A percentile compares a stretch with the other conserved stretches of the same genome.
Conservation (phyloP, 1,140 invertebrate species). For the Cyphomyrmex costatus region DNA sequence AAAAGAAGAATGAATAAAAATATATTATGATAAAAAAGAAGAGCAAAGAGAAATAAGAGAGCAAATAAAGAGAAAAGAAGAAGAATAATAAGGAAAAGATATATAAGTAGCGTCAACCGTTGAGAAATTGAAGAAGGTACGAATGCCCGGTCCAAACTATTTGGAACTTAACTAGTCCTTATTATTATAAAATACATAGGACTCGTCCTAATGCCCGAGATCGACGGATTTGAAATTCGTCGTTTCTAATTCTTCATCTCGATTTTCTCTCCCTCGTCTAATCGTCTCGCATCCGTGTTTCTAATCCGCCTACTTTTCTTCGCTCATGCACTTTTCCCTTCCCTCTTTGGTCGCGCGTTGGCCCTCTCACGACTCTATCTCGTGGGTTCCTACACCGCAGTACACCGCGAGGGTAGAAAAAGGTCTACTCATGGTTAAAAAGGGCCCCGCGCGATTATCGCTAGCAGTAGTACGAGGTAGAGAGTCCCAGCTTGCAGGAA, state of each 20-base stretch:
- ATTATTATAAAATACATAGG: conserved; percentile 52
- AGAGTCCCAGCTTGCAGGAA: conserved; percentile 88
- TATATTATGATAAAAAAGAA: conserved; percentile 6
- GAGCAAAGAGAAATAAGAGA: conserved; percentile 9
- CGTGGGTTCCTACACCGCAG: conserved; percentile 61
- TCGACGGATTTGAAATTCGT: conserved; percentile 66
- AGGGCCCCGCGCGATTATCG: conserved; percentile 85
- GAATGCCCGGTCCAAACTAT: conserved; percentile 67
- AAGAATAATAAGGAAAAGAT: conserved; percentile 15
- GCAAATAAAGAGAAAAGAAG: neutral
- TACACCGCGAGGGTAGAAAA: conserved; percentile 55
- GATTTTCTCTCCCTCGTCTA: conserved; percentile 24
- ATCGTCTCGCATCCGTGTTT: conserved; percentile 21
- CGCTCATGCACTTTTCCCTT: conserved; percentile 48
- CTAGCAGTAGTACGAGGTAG: conserved; percentile 88
- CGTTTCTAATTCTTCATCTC: conserved; percentile 36
- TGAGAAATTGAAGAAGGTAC: conserved; percentile 68
- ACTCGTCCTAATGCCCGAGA: conserved; percentile 72
- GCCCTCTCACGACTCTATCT: conserved; percentile 75
- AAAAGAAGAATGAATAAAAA: neutral
- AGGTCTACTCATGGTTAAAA: conserved; percentile 67
- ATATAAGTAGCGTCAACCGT: conserved; percentile 6
- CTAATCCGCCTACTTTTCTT: conserved; percentile 17
- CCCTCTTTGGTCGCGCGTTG: conserved; percentile 75
- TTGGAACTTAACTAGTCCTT: conserved; percentile 60